phyloP scores from a whole-genome alignment of 2,113 vertebrate species.

The Eulemur rufifrons region DNA sequence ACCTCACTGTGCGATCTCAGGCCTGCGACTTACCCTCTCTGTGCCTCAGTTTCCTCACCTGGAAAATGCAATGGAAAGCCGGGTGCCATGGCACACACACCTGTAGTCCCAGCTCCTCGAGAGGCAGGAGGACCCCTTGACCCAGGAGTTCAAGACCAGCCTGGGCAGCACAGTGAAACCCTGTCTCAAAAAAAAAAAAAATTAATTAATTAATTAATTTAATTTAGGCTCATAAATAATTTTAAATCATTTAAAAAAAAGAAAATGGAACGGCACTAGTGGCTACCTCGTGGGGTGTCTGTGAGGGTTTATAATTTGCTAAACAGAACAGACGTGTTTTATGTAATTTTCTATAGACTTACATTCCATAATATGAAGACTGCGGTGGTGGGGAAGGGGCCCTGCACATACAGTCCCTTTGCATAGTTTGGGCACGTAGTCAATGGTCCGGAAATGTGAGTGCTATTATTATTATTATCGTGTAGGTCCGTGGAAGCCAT shows the following conservation, averaged over 20 bases:
- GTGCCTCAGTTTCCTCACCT: neutral
- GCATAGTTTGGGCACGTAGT: neutral
- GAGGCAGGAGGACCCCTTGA: too few relatives aligned
- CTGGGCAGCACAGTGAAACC: too few relatives aligned
- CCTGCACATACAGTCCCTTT: neutral
- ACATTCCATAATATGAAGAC: neutral
- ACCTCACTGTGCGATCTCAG: neutral
- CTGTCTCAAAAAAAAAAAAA: too few relatives aligned
- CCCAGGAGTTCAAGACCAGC: too few relatives aligned
- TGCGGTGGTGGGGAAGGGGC: too few relatives aligned
- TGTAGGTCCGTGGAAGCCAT: neutral
- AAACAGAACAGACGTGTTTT: too few relatives aligned
- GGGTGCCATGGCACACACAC: too few relatives aligned
- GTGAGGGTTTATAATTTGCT: neutral
- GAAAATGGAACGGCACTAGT: neutral
- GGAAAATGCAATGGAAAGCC: neutral
- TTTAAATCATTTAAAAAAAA: too few relatives aligned
- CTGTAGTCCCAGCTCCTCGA: too few relatives aligned
- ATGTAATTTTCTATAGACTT: accelerated
- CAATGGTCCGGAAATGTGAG: neutral
- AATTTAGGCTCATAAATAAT: too few relatives aligned
- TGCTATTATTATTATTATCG: neutral
- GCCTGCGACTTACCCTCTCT: neutral
- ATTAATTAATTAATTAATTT: too few relatives aligned
- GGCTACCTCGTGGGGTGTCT: neutral